A percentile compares a stretch with the other conserved stretches of the same genome.
Evolutionary conservation across 1,140 invertebrate genomes (phyloP).

Genomic region (Gryon sp.): DNA sequence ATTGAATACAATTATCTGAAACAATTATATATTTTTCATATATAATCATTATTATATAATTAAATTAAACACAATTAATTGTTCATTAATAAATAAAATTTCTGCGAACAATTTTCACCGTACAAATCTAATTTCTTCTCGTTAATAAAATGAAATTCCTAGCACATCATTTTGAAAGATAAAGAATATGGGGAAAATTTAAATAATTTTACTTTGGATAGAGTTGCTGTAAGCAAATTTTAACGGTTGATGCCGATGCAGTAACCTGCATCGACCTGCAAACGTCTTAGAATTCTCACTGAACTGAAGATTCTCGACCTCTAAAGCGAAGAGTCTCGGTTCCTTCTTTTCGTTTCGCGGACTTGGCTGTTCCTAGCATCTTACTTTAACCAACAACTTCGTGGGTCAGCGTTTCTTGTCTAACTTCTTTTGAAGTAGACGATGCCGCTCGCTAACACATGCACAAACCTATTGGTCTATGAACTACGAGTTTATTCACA

Average conservation of each 20-base stretch:
- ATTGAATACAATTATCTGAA: too few species aligned
- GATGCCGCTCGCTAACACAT: conserved; percentile 23
- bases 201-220: background rate
- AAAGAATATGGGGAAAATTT: too few species aligned
- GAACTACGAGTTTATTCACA: conserved; percentile 36
- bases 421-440: conserved; percentile 13
- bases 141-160: too few species aligned
- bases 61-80: too few species aligned
- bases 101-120: too few species aligned
- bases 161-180: too few species aligned
- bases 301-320: conserved; percentile 57
- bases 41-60: too few species aligned
- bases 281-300: conserved; percentile 42
- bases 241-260: conserved; percentile 65
- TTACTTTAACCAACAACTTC: background rate
- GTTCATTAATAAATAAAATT: too few species aligned
- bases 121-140: too few species aligned
- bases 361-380: conserved; percentile 24
- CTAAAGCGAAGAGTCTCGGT: conserved; percentile 38
- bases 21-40: too few species aligned
- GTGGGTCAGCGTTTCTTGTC: conserved; percentile 3
- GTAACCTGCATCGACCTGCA: conserved; percentile 56
- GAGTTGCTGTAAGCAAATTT: conserved; percentile 32
- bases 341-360: conserved; percentile 52
- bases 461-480: conserved; percentile 16